Evolutionary conservation across 2,888 invertebrate genomes (phyloP).

Genomic region (Ectobius pallidus): DNA sequence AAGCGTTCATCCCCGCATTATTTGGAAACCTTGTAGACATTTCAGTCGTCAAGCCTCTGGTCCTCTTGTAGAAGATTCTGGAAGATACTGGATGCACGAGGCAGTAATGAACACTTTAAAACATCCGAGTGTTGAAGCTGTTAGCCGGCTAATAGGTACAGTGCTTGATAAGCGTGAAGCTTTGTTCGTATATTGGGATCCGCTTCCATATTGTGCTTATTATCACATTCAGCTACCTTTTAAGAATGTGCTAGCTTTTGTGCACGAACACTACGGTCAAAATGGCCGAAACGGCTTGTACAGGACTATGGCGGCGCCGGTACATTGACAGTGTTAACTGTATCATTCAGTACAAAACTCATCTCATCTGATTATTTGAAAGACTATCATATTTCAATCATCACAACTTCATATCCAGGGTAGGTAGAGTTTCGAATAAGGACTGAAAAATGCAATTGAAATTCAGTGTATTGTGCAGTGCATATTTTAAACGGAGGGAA

Average conservation of each 20-base stretch:
- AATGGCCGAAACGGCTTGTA: conserved; percentile 35
- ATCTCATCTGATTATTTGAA: too few relatives aligned
- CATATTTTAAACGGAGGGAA: too few relatives aligned
- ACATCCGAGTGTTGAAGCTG: conserved; percentile 57
- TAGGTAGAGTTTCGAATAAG: too few relatives aligned
- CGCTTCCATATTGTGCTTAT: conserved; percentile 83
- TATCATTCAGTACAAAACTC: too few relatives aligned
- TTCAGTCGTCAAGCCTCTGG: conserved; percentile 63
- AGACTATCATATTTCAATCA: too few relatives aligned
- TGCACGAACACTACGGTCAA: conserved; percentile 53
- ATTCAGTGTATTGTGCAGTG: too few relatives aligned
- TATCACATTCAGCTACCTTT: conserved; percentile 80
- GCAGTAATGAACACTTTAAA: conserved; percentile 59
- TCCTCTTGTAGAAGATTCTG: conserved; percentile 56
- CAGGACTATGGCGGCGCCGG: conserved; percentile 34
- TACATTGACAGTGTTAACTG: conserved; percentile 20
- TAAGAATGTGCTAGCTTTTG: conserved; percentile 62
- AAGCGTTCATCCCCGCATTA: conserved; percentile 67
- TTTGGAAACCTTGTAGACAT: conserved; percentile 69
- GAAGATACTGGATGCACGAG: conserved; percentile 66
- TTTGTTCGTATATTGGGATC: conserved; percentile 83
- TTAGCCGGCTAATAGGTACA: conserved; percentile 68
- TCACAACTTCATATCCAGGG: too few relatives aligned
- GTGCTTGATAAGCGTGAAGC: conserved; percentile 81
- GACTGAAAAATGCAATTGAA: too few relatives aligned